Evolutionary conservation across 2,113 vertebrate species (phyloP).

Genomic region (Vulpes ferrilata): DNA sequence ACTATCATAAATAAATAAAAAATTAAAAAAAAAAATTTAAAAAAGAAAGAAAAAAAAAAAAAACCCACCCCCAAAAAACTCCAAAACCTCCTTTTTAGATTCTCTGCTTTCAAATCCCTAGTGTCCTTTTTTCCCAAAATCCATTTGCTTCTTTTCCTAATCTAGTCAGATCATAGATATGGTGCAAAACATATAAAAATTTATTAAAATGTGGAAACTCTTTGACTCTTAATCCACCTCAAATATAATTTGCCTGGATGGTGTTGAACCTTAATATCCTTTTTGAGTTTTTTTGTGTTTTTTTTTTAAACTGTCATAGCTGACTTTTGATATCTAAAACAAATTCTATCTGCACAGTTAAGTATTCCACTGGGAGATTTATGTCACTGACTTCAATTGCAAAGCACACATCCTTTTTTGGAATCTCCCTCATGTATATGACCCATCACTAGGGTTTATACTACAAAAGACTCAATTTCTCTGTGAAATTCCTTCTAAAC

Average conservation of each 20-base stretch:
- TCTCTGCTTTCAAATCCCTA: slow-evolving; percentile 71
- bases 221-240: slow-evolving; percentile 82
- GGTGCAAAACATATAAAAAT: slow-evolving; percentile 80
- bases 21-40: too few relatives aligned
- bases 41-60: too few relatives aligned
- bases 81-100: neutral
- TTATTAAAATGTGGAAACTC: slow-evolving; percentile 81
- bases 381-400: slow-evolving; percentile 72
- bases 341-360: slow-evolving; percentile 79
- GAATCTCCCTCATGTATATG: slow-evolving; percentile 66
- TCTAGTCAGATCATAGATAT: slow-evolving; percentile 77
- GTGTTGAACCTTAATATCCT: slow-evolving; percentile 80
- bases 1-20: too few relatives aligned
- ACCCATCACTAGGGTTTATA: slow-evolving; percentile 55
- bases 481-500: slow-evolving; percentile 72
- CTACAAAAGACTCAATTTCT: slow-evolving; percentile 70
- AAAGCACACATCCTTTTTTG: slow-evolving; percentile 72
- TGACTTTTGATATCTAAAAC: slow-evolving; percentile 80
- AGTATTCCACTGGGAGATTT: slow-evolving; percentile 77
- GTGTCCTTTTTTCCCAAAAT: slow-evolving; percentile 71
- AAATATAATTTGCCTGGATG: slow-evolving; percentile 80
- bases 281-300: slow-evolving; percentile 15
- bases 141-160: slow-evolving; percentile 77
- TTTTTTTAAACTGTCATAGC: slow-evolving; percentile 75
- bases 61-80: too few relatives aligned